Base-by-base conservation (phyloP, 2,888 invertebrate species). In the Hipparchia sbordonii region DNA sequence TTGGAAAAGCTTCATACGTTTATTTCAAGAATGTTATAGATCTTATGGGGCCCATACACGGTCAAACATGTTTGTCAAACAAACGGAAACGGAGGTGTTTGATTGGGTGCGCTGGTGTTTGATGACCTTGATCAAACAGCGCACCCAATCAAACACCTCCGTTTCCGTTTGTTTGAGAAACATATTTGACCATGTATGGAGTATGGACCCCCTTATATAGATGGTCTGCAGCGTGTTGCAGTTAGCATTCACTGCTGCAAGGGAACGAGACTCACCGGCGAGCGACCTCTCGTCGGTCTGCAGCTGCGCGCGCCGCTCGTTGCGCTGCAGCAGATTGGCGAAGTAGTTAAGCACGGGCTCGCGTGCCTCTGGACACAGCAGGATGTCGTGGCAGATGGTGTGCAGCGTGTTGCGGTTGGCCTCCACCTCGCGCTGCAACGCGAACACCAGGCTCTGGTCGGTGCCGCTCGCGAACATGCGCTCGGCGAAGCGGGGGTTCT, bases 291-390 rank as follows among this genome's bases (percentile, higher is more conserved):
- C 98, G 86, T 98, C 98, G 52, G 96, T 97, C 85, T 98, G 98
- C 80, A 99, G 95, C 87, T 99, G 99, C 2, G 98, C 96, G 56
- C 98, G 95, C 77, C 98, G 97, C 80, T 97, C 96, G 85, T 99
- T 99, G 80, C 95, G 92, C 74, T 95, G 95, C 71, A 99, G 88
- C 8, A 98, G 91, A 70, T 96, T 95, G 0, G 97, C 96, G 72
- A 99, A 94, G 89, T 97, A 99, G 73, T 95, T 95, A 68, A 99
- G 93, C 77, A 97, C 96, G 0, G 95, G 94, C 74, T 97, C 97
- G 61, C 99, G 95, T 73, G 97, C 98, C 66, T 96, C 96, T 2
- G 96, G 95, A 82, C 98, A 98, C 7, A 97, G 96, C 70, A 99
- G 94, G 70, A 99, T 95, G 76, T 96, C 96, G 87, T 98, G 97